Base-by-base conservation (phyloP, 2,797 vertebrate genomes). In the Onychomys leucogaster region DNA sequence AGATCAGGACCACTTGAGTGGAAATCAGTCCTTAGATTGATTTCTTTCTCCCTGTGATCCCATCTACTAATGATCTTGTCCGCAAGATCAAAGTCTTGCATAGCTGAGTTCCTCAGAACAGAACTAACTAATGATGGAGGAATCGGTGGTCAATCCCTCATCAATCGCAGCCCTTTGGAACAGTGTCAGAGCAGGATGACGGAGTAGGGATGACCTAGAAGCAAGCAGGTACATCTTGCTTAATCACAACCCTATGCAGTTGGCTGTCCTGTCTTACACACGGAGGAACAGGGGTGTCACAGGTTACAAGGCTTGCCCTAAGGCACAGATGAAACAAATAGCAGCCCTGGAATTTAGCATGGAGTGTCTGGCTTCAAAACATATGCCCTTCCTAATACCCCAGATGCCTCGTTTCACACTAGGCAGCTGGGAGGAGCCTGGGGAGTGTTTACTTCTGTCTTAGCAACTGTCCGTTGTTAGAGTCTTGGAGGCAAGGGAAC, bases 71-170 rank as follows among this genome's bases (percentile, higher is more conserved):
- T 43, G 77, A 55, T 73, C 73, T 80, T 32, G 37, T 77, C 86
- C 81, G 21, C 29, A 59, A 94, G 29, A 10, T 86, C 55, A 83
- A 83, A 89, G 76, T 61, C 41, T 90, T 32, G 55, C 17, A 21
- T 3, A 46, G 43, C 65, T 73, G 86, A 77, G 89, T 84, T 96
- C 75, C 93, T 96, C 52, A 77, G 85, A 67, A 27, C 6, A 21
- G 49, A 84, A 67, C 49, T 32, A 23, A 59, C 52, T 16, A 9
- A 23, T 43, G 2, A 17, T 61, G 57, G 21, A 32, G 16, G n/a
- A 14, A 46, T 43, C n/a, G 6, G 1, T 0, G 14, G 76, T 49
- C 16, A 16, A 9, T 49, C 32, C 69, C 19, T 76, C 63, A 25
- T n/a, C 19, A 29, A 75, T 49, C 78, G 43, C 25, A 32, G 63